These are phyloP conservation scores for Acanthoscelides obtectus DNA, from an alignment of 2,888 invertebrate genomes.

Conservation along the genomic window DNA sequence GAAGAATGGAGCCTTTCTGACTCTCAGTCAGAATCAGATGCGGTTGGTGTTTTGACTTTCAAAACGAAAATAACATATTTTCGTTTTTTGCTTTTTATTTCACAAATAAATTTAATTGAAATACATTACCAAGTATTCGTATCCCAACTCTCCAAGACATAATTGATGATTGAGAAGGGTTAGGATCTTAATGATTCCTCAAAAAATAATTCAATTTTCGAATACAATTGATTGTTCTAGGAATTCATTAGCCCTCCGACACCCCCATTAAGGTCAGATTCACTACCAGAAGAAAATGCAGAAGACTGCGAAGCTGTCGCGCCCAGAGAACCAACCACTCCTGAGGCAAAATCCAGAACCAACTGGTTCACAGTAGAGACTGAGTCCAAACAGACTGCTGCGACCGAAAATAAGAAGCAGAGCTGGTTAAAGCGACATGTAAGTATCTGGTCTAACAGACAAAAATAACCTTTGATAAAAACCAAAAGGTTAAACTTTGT, in stretches of 20 bases:
- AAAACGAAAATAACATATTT: no score
- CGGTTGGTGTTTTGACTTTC: constrained; percentile 19
- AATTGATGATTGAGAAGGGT: no score
- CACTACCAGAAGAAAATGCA: constrained; percentile 53
- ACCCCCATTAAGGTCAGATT: constrained; percentile 60
- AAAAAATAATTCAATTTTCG: no score
- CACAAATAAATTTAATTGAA: no score
- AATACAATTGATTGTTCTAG: constrained; percentile 20
- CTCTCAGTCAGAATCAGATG: constrained; percentile 41
- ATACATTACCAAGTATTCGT: no score
- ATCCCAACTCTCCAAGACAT: no score
- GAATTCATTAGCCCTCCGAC: constrained; percentile 52
- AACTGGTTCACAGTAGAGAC: constrained; percentile 34
- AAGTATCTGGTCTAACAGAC: background rate
- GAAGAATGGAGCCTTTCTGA: constrained; percentile 49
- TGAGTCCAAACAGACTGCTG: constrained; percentile 4
- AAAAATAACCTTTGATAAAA: no score
- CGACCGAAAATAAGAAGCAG: constrained; percentile 38
- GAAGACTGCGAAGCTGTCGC: constrained; percentile 6
- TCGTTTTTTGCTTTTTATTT: background rate
- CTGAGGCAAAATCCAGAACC: constrained; percentile 28
- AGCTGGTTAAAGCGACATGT: constrained; percentile 38
- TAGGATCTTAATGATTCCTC: no score
- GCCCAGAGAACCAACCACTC: constrained; percentile 8
- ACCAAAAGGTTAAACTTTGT: no score